Percentiles rank a stretch among this genome's conserved stretches.
Evolutionary conservation across 2,797 vertebrate genomes (phyloP).

Genomic region (Manis crassicaudata): DNA sequence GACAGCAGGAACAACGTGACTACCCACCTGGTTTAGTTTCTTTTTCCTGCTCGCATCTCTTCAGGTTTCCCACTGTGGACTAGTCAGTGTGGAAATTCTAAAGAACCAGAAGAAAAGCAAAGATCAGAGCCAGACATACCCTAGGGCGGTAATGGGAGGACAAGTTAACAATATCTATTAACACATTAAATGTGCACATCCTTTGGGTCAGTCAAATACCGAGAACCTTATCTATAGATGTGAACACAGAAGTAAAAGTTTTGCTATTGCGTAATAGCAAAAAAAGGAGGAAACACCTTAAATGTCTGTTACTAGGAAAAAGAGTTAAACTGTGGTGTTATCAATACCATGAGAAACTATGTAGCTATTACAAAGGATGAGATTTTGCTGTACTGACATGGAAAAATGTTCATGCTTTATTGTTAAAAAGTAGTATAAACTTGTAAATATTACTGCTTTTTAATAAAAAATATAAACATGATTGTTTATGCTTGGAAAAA

Average conservation of each 20-base stretch:
- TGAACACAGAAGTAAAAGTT: background rate
- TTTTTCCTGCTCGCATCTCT: constrained; percentile 82
- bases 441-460: background rate
- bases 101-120: constrained; percentile 57
- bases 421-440: background rate
- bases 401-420: background rate
- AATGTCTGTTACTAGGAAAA: background rate
- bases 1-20: background rate
- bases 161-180: background rate
- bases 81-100: constrained; percentile 75
- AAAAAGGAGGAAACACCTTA: background rate
- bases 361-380: background rate
- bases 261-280: background rate
- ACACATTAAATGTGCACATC: background rate
- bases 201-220: background rate
- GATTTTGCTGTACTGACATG: background rate
- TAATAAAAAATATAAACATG: background rate
- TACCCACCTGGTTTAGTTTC: constrained; percentile 83
- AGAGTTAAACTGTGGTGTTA: background rate
- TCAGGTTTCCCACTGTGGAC: constrained; percentile 68
- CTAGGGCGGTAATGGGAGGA: background rate
- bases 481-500: background rate
- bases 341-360: background rate
- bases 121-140: constrained; percentile 46
- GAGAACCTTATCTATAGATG: background rate